Evolutionary conservation across 2,113 vertebrate species (phyloP).

Genomic region (Serinus canaria): DNA sequence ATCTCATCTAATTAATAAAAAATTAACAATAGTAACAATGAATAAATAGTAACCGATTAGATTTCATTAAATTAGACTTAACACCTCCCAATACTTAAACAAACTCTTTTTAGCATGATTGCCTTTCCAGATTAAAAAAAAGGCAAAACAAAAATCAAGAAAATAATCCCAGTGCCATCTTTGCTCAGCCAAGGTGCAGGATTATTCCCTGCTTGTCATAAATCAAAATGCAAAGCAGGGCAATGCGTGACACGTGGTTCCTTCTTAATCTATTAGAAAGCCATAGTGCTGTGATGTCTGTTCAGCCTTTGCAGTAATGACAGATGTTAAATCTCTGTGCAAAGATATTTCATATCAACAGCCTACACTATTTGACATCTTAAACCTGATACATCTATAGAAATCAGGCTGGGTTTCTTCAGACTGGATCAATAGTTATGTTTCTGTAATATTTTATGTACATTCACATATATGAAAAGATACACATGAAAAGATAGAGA

Average conservation of each 20-base stretch:
- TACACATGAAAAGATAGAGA: background rate
- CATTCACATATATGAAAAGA: background rate
- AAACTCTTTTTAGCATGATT: background rate
- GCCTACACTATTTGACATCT: background rate
- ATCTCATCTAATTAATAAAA: background rate
- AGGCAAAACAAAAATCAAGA: background rate
- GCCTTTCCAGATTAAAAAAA: background rate
- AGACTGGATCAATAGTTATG: background rate
- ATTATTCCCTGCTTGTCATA: background rate
- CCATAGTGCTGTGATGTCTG: background rate
- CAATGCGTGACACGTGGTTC: background rate
- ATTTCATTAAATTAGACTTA: background rate
- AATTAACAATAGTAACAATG: background rate
- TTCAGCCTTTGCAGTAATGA: background rate
- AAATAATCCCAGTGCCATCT: background rate
- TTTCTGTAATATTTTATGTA: background rate
- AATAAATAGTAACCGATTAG: too few relatives aligned
- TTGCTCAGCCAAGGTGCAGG: background rate
- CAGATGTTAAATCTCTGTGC: background rate
- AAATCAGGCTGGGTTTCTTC: background rate
- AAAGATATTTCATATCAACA: background rate
- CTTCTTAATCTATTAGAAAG: constrained; percentile 19
- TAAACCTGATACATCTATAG: background rate
- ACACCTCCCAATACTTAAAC: background rate
- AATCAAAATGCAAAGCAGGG: constrained; percentile 26